Evolutionary conservation across 2,797 vertebrate genomes (phyloP), one percentile per base, ranked within the genome.

Genomic region (Cetoscarus ocellatus): DNA sequence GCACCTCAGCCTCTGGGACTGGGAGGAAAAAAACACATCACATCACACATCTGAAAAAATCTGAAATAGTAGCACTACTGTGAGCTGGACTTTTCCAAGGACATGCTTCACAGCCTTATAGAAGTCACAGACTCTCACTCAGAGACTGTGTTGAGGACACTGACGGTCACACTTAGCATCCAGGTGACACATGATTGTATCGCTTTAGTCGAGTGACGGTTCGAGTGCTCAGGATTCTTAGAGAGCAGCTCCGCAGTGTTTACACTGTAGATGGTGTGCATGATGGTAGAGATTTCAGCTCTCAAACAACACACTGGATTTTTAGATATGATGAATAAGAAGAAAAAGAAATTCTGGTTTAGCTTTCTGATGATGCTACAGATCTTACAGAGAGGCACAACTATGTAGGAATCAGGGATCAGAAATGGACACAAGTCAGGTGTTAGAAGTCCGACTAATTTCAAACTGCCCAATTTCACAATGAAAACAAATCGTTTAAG

Each of bases 221-320:
- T 75, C 84, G 88, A 87, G 87, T 79, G 88, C 82, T 84, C 81
- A 50, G 56, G 67, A 67, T 67, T 78, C 44, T 71, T 39, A 59
- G 68, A 64, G 81, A 66, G 77, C 77, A 77, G 62, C 61, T 73
- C 73, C 79, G 70, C 70, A 56, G 58, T 58, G 68, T 45, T 35
- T 34, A 64, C 52, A 43, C 52, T 47, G 71, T 80, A 76, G 49
- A 42, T 45, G 17, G 69, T 62, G 67, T 65, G 45, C 65, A 59
- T 45, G 70, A 54, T 51, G 14, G 78, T 45, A 49, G 53, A 55
- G 48, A 61, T 36, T 35, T 63, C 76, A 63, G 78, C 56, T 86
- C 87, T 79, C 86, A 88, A 84, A 82, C 78, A 70, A 74, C 69
- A 68, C 44, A 73, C 51, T 36, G 40, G 59, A 51, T 73, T 71